Evolutionary conservation across 2,888 invertebrate genomes (phyloP), one percentile per base, ranked within the genome.

Genomic region (Timandra comae): DNA sequence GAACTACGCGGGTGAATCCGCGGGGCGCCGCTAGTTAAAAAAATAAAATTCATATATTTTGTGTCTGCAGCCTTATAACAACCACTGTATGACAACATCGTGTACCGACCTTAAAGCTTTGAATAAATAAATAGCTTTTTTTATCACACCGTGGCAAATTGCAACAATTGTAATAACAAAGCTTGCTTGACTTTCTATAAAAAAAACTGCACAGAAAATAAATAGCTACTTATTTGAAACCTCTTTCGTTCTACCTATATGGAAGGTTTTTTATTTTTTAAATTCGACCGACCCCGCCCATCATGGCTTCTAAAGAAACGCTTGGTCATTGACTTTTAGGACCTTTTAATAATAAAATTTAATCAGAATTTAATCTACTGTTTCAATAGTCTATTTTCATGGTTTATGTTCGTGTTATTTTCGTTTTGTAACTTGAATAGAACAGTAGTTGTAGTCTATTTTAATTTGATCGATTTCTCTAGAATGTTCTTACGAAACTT

Each of bases 281-380:
- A 52, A 59, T 55, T n/a, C n/a, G n/a, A n/a, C n/a, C 51, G 58
- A 56, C 56, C 42, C 70, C 72, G 70, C 72, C 75, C 70, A 58
- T 11, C 24, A 11, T 6, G 24, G 24, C 24, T 46, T 40, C 43
- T 31, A 32, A 43, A 62, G 58, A 75, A 74, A 44, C 45, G 71
- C 75, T 59, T 53, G 50, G 74, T 80, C 80, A 80, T 73, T 60
- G 49, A 45, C 58, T 63, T 73, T 64, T 56, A 41, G 25, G 35
- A 43, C 44, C 43, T 48, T 61, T 62, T 55, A 54, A 52, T 55
- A 66, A 66, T 64, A 61, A 75, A 79, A 75, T 79, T 78, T 80
- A 80, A 81, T 81, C 81, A 80, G 63, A 72, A 51, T 71, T 68
- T 72, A 77, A 81, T 81, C 80, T 78, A 69, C 68, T 71, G 68